These are phyloP conservation scores for Meles meles DNA, from an alignment of 2,113 vertebrate species.

Conservation along the genomic window DNA sequence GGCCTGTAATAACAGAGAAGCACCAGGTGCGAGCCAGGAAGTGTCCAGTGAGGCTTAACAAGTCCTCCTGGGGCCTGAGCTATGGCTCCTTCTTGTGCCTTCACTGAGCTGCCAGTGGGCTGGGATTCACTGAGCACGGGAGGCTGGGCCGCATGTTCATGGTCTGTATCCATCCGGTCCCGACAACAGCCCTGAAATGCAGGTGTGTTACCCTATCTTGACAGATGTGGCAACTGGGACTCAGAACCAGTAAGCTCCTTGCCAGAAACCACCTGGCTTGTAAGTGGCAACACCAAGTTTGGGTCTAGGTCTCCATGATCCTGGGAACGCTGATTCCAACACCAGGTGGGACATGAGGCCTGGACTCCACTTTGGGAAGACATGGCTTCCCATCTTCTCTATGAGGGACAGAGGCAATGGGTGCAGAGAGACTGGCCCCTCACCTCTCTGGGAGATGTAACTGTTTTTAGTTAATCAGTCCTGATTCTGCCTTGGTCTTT, in stretches of 20 bases:
- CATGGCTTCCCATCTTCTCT: background rate
- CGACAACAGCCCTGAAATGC: background rate
- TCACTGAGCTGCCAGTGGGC: background rate
- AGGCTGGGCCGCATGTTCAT: background rate
- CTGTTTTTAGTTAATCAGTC: background rate
- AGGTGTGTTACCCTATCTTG: background rate
- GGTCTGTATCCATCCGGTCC: rapidly evolving
- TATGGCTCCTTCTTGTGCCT: background rate
- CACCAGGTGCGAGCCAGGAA: background rate
- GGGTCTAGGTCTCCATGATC: background rate
- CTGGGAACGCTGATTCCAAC: background rate
- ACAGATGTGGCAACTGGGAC: background rate
- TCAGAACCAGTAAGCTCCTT: background rate
- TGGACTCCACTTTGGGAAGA: background rate
- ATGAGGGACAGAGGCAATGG: rapidly evolving
- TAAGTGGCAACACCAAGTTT: background rate
- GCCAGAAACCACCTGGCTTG: background rate
- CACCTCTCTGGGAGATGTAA: background rate
- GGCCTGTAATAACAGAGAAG: background rate
- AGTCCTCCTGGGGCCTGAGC: background rate
- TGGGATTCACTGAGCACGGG: background rate
- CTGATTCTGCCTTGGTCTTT: background rate
- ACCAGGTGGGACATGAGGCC: too few relatives aligned
- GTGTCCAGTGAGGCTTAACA: rapidly evolving
- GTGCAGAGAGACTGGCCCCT: background rate